phyloP scores from a whole-genome alignment of 2,113 vertebrate genomes.

The Helogale parvula region DNA sequence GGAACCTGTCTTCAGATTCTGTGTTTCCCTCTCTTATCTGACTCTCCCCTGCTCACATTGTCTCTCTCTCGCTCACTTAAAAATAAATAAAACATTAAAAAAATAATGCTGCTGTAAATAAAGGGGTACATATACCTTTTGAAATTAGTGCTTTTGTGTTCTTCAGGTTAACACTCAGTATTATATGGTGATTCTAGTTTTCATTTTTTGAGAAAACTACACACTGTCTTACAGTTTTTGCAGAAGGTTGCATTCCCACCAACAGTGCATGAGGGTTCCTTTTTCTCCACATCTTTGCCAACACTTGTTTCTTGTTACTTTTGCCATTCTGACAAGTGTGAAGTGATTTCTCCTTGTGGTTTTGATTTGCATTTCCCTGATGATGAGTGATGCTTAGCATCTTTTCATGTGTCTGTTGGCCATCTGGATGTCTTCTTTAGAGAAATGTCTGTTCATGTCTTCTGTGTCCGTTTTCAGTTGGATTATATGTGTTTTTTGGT shows the following conservation, averaged over 20 bases:
- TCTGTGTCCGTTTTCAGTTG: too few relatives aligned
- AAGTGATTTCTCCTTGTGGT: neutral
- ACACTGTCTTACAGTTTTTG: neutral
- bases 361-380: neutral
- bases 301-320: neutral
- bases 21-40: too few relatives aligned
- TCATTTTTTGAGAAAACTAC: neutral
- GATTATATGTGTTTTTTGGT: too few relatives aligned
- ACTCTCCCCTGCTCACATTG: too few relatives aligned
- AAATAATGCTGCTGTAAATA: neutral
- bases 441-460: neutral
- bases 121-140: neutral
- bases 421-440: neutral
- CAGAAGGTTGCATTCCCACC: neutral
- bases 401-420: neutral
- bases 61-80: too few relatives aligned
- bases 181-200: neutral
- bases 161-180: neutral
- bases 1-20: too few relatives aligned
- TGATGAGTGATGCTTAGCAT: neutral
- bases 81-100: too few relatives aligned
- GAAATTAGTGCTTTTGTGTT: neutral
- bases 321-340: neutral
- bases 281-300: neutral
- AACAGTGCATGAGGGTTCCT: neutral